Base-by-base conservation (phyloP, 2,888 invertebrate species). In the Parasteatoda lunata region DNA sequence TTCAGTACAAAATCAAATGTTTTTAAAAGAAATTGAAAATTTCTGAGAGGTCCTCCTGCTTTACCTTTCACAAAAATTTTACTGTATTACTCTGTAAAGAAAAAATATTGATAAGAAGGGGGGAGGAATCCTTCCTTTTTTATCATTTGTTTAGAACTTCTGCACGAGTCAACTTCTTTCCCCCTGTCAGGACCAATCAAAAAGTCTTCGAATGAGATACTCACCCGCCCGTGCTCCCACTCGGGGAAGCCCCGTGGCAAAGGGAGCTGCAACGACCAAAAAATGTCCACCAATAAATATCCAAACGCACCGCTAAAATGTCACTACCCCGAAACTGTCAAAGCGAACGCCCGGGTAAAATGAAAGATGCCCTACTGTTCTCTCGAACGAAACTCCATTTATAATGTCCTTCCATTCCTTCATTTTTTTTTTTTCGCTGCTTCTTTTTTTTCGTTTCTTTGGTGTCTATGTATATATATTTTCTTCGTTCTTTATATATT, bases 251-350 rank as follows among this genome's bases (percentile, higher is more conserved):
- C 85, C 85, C 85, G 76, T 76, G 76, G 85, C 71, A 64, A 9
- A 59, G n/a, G 59, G 59, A 52, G 49, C 83, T 66, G 81, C 81
- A 72, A 73, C 84, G 78, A 84, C 84, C 85, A 85, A 85, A 87
- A 87, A 87, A 87, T 87, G 86, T 87, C 86, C 86, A 82, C 81
- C 86, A 87, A 87, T 87, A 87, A 87, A 87, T 87, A 87, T 87
- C 86, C 77, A 73, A 87, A 82, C 81, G 86, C 81, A 72, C 82
- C 77, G 86, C 86, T 87, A 87, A 87, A 87, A 87, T 87, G 86
- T 87, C 77, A 81, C 81, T 86, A 86, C 85, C 85, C 79, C 73
- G 68, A 82, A 87, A 82, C 86, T 87, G 86, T 87, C 86, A 87
- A 85, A 77, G 78, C 80, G 81, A 81, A 80, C 86, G 68, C 72